Evolutionary conservation across 1,140 invertebrate genomes (phyloP).

Genomic region (Camponotus pennsylvanicus): DNA sequence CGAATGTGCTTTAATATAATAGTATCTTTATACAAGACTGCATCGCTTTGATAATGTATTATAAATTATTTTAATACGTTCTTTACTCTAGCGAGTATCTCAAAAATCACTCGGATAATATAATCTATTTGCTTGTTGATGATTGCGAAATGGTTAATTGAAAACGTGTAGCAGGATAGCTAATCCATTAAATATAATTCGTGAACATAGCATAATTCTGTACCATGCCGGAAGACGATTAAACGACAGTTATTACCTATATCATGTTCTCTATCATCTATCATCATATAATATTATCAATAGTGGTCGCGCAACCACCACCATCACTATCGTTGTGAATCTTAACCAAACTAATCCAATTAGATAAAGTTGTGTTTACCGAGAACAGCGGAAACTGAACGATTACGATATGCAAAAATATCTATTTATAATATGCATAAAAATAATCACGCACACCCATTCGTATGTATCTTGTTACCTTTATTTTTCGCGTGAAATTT

Average conservation of each 20-base stretch:
- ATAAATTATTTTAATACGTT: conserved; percentile 9
- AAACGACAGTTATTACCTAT: conserved; percentile 54
- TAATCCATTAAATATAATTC: conserved; percentile 55
- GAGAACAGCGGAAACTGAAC: background rate
- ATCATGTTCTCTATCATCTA: conserved; percentile 46
- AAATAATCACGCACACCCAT: conserved; percentile 23
- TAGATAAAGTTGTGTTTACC: conserved; percentile 30
- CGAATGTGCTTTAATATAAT: conserved; percentile 23
- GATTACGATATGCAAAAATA: conserved; percentile 48
- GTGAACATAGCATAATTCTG: conserved; percentile 51
- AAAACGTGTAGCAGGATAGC: conserved; percentile 46
- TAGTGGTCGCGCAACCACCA: background rate
- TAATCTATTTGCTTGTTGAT: conserved; percentile 13
- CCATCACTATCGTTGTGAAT: background rate
- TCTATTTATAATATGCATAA: conserved; percentile 40
- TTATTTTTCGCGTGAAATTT: conserved; percentile 35
- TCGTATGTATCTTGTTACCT: background rate
- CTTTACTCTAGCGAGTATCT: background rate
- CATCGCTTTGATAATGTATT: background rate
- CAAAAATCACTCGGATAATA: conserved; percentile 1
- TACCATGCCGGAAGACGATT: conserved; percentile 53
- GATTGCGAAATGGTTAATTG: conserved; percentile 39
- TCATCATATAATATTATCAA: conserved; percentile 51
- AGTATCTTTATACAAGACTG: background rate
- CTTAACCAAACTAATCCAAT: conserved; percentile 42